Conservation (phyloP, 2,888 invertebrate species). For the Xestia c-nigrum region DNA sequence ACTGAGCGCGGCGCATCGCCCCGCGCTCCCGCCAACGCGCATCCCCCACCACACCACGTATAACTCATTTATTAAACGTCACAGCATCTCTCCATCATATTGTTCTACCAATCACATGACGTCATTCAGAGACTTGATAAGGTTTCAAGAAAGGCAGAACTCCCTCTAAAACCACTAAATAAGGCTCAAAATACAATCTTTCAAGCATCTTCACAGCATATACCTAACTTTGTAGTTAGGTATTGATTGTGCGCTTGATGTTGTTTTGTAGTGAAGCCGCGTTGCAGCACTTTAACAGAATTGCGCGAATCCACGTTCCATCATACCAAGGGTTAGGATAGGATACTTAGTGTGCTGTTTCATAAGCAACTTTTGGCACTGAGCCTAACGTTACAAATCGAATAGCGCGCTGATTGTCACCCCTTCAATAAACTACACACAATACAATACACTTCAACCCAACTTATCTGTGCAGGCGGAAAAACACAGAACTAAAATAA, state of each 20-base stretch:
- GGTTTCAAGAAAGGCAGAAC: not conserved
- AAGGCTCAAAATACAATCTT: not conserved
- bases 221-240: no score
- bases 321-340: not conserved
- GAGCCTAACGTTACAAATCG: not conserved
- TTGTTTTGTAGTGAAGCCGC: no score
- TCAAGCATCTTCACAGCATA: not conserved
- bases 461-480: no score
- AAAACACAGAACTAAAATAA: no score
- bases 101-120: not conserved
- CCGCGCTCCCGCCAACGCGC: no score
- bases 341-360: no score
- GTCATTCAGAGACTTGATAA: not conserved
- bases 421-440: no score
- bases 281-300: not conserved
- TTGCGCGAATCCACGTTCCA: not conserved
- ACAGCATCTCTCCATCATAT: not conserved
- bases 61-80: no score
- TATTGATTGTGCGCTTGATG: not conserved
- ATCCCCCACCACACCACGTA: no score
- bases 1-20: no score
- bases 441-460: no score
- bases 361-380: not conserved
- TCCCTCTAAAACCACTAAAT: not conserved
- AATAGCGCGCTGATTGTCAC: not conserved